phyloP scores from a whole-genome alignment of 2,888 invertebrate species.

The Pedicia rivosa region DNA sequence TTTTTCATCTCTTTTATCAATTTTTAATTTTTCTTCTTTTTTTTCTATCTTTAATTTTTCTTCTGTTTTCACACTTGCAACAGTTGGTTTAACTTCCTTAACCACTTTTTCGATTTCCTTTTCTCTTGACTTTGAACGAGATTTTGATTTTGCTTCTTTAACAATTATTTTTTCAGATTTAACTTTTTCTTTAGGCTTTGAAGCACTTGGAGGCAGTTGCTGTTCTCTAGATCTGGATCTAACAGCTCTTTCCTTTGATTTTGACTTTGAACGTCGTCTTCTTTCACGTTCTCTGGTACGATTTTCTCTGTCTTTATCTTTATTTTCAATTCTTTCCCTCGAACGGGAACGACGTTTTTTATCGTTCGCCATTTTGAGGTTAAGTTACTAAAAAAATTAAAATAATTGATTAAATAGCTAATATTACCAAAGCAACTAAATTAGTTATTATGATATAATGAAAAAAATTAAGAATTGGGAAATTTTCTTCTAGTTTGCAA shows the following conservation, averaged over 20 bases:
- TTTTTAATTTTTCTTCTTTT: neutral
- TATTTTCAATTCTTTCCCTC: slow-evolving; percentile 21
- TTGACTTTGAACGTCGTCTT: slow-evolving; percentile 13
- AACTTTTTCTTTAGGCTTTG: neutral
- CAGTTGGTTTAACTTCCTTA: neutral
- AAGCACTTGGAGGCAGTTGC: too few species aligned
- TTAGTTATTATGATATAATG: too few species aligned
- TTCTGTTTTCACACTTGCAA: neutral
- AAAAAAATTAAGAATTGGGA: too few species aligned
- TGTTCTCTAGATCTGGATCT: slow-evolving; percentile 1
- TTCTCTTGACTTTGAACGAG: neutral
- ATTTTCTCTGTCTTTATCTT: slow-evolving; percentile 8
- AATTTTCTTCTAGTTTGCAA: too few species aligned
- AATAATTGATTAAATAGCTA: too few species aligned
- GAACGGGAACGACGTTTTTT: slow-evolving; percentile 37
- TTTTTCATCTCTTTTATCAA: neutral
- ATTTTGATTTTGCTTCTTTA: neutral
- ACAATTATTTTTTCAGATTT: neutral
- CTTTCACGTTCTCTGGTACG: slow-evolving; percentile 13
- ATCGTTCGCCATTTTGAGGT: too few species aligned
- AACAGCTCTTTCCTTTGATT: neutral
- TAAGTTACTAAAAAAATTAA: too few species aligned
- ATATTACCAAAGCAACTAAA: too few species aligned
- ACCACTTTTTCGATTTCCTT: neutral
- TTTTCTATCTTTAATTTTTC: neutral